Percentiles rank a stretch among this genome's conserved stretches.
These are phyloP conservation scores for Syngnathus floridae DNA, from an alignment of 2,113 vertebrate genomes.

Conservation along the genomic window DNA sequence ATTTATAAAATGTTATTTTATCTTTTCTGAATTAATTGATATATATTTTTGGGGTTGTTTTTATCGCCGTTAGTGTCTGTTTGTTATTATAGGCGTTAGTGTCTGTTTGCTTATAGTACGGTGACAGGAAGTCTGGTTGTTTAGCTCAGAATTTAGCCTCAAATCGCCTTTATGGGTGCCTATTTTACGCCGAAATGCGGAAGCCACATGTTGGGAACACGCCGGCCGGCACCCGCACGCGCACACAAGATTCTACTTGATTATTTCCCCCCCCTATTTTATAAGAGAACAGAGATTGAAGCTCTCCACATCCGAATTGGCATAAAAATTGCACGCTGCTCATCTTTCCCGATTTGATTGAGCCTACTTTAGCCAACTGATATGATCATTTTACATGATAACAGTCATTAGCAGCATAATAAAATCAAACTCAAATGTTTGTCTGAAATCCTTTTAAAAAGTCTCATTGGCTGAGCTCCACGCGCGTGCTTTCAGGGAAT, in stretches of 20 bases:
- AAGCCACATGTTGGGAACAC: neutral
- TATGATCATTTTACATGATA: too few species aligned
- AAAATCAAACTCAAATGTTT: too few species aligned
- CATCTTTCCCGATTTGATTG: too few species aligned
- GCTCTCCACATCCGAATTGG: too few species aligned
- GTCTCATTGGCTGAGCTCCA: neutral
- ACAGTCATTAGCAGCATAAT: too few species aligned
- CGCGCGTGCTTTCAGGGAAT: neutral
- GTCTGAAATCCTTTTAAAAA: neutral
- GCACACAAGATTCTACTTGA: neutral
- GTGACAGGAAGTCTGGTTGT: conserved; percentile 3
- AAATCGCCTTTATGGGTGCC: neutral
- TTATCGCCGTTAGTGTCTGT: too few species aligned
- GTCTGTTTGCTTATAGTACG: neutral
- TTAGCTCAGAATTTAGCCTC: neutral
- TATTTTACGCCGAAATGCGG: neutral
- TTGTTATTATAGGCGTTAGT: too few species aligned
- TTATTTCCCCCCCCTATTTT: conserved; percentile 14
- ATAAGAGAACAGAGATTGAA: conserved; percentile 12
- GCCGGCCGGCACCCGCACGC: neutral
- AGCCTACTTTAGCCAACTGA: too few species aligned
- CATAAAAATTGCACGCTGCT: too few species aligned
- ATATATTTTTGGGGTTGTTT: too few species aligned
- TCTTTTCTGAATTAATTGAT: too few species aligned
- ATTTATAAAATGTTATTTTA: too few species aligned